phyloP scores from a whole-genome alignment of 2,888 invertebrate genomes.

The Drosophila greeni region DNA sequence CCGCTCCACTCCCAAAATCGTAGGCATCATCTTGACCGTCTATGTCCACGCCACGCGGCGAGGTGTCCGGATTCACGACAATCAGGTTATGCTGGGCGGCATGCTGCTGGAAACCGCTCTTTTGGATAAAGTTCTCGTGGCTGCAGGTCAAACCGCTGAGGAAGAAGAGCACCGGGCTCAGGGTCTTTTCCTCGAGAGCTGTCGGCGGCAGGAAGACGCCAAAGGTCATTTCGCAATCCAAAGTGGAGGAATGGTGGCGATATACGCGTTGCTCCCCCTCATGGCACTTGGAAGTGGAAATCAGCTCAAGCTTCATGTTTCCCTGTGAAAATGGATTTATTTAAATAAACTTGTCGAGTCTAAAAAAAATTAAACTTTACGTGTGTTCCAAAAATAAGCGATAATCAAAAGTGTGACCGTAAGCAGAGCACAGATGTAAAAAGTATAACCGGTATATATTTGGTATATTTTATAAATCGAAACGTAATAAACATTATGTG shows the following conservation, averaged over 20 bases:
- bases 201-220: constrained; percentile 93
- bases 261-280: constrained; percentile 76
- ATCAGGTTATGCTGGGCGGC: constrained; percentile 92
- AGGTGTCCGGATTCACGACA: constrained; percentile 96
- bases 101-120: constrained; percentile 95
- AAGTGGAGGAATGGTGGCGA: constrained; percentile 79
- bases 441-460: not conserved
- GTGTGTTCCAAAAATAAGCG: constrained; percentile 25
- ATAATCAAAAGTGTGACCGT: constrained; percentile 26
- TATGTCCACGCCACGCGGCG: constrained; percentile 93
- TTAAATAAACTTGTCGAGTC: not conserved
- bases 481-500: too few species aligned
- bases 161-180: constrained; percentile 91
- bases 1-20: constrained; percentile 97
- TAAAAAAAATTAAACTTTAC: constrained; percentile 2
- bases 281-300: constrained; percentile 69
- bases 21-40: constrained; percentile 94
- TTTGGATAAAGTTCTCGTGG: constrained; percentile 96
- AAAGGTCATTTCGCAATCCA: constrained; percentile 95
- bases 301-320: constrained; percentile 67
- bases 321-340: not conserved
- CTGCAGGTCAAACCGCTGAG: constrained; percentile 95
- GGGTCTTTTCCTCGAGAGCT: constrained; percentile 76
- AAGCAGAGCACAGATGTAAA: not conserved
- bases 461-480: not conserved